These are phyloP conservation scores for Formicarius rufipectus DNA, from an alignment of 2,113 vertebrate species.

Conservation along the genomic window DNA sequence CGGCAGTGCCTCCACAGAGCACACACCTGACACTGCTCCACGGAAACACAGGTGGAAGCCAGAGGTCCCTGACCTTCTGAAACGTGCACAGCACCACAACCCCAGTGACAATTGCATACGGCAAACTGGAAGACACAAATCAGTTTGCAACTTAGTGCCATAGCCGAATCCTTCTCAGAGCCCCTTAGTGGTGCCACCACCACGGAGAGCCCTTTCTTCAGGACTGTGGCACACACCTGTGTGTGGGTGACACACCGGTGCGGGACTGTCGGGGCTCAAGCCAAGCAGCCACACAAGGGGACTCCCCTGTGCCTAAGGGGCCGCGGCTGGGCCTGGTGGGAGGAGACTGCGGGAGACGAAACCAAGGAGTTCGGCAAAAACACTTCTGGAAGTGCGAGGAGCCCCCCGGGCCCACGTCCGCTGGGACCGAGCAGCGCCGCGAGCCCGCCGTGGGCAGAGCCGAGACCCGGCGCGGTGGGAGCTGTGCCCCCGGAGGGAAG, in stretches of 20 bases:
- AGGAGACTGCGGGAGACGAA: background rate
- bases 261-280: too few relatives aligned
- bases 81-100: accelerated
- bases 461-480: too few relatives aligned
- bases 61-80: background rate
- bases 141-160: accelerated
- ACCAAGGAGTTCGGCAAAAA: background rate
- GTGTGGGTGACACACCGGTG: background rate
- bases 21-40: background rate
- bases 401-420: background rate
- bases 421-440: too few relatives aligned
- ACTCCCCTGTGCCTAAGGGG: too few relatives aligned
- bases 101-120: accelerated
- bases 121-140: background rate
- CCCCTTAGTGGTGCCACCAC: background rate
- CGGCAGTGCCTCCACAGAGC: background rate
- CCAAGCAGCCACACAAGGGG: background rate
- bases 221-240: background rate
- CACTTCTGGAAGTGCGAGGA: background rate
- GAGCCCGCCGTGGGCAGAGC: too few relatives aligned
- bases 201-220: accelerated
- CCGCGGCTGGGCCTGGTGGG: too few relatives aligned
- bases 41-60: background rate
- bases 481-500: too few relatives aligned
- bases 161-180: background rate